Conservation (phyloP, 2,797 vertebrate species). For the Tinamus major region DNA sequence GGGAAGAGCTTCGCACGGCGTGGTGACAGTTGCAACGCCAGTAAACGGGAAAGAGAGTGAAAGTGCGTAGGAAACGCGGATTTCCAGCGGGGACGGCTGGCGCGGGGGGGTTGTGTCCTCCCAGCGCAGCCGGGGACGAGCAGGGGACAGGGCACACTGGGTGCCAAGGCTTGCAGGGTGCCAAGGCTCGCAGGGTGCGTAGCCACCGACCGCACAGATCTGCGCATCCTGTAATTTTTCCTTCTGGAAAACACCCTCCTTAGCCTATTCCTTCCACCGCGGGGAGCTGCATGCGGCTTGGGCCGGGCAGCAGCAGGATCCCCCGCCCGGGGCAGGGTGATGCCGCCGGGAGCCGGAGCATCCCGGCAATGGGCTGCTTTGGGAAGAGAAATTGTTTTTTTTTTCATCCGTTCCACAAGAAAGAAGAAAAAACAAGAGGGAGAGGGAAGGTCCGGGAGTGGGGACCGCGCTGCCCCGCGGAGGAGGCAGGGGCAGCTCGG, state of each 20-base stretch:
- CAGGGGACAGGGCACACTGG: too few species aligned
- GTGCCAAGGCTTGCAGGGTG: too few species aligned
- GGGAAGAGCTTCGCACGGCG: neutral
- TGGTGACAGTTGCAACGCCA: neutral
- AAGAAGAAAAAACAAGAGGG: neutral
- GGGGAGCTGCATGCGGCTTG: neutral
- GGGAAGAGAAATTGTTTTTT: accelerated
- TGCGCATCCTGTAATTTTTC: too few species aligned
- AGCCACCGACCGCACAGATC: neutral
- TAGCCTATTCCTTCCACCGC: too few species aligned
- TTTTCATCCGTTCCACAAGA: too few species aligned
- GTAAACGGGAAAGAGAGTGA: neutral
- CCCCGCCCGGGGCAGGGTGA: too few species aligned
- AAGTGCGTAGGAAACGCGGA: neutral
- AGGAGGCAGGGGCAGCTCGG: too few species aligned
- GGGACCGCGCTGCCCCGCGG: too few species aligned
- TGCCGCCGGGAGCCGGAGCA: too few species aligned
- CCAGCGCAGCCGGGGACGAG: neutral
- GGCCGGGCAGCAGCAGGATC: neutral
- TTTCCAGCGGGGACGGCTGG: neutral
- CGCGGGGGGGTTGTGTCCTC: neutral
- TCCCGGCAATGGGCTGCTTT: neutral
- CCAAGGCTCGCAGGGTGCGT: neutral
- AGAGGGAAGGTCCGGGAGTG: too few species aligned
- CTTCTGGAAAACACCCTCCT: too few species aligned